Evolutionary conservation across 2,888 invertebrate species (phyloP).

Genomic region (Tachina lurida): DNA sequence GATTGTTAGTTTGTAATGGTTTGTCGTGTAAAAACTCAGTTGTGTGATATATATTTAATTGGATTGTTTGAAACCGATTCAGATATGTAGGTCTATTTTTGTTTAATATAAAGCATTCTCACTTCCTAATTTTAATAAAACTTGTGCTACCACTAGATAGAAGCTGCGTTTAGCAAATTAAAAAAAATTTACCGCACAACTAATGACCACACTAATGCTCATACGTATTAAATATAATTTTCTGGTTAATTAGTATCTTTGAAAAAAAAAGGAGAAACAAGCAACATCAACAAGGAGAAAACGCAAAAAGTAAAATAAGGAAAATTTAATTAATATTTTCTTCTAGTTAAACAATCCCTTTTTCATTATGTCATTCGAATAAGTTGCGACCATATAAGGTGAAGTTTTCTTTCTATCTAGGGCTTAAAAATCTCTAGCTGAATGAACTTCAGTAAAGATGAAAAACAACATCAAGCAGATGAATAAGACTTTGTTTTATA

Average conservation of each 20-base stretch:
- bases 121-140: too few relatives aligned
- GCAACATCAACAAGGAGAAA: constrained; percentile 26
- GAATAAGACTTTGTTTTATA: constrained; percentile 21
- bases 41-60: too few relatives aligned
- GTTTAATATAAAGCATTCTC: too few relatives aligned
- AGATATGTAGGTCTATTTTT: too few relatives aligned
- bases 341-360: constrained; percentile 64
- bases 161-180: too few relatives aligned
- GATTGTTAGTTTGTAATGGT: too few relatives aligned
- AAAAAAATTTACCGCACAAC: too few relatives aligned
- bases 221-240: constrained; percentile 44
- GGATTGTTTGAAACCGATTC: too few relatives aligned
- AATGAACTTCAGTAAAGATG: constrained; percentile 32
- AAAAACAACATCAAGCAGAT: constrained; percentile 27
- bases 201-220: background rate
- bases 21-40: too few relatives aligned
- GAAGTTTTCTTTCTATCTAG: constrained; percentile 37
- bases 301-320: constrained; percentile 29
- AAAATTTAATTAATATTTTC: constrained; percentile 62
- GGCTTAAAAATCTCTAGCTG: constrained; percentile 25
- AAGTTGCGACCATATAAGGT: constrained; percentile 60
- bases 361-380: constrained; percentile 46
- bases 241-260: constrained; percentile 66
- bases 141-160: too few relatives aligned
- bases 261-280: constrained; percentile 37